Conservation (phyloP, 2,797 vertebrate genomes). For the Amphiprion clarkii region DNA sequence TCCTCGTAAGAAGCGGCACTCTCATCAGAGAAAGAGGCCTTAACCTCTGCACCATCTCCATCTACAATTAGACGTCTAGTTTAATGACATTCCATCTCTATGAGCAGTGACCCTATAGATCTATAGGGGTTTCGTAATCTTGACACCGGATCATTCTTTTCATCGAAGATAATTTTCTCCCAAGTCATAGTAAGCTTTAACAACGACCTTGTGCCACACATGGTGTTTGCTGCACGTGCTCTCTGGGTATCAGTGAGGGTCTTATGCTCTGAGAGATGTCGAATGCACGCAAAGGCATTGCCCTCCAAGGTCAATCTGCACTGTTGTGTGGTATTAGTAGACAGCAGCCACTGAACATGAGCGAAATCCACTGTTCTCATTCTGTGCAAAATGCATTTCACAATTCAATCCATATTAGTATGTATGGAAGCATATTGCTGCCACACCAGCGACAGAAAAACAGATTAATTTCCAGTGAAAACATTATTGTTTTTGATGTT, state of each 20-base stretch:
- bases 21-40: not conserved
- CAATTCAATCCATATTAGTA: not conserved
- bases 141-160: conserved; percentile 49
- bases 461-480: too few relatives aligned
- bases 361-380: not conserved
- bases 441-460: too few relatives aligned
- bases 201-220: conserved; percentile 36
- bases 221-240: conserved; percentile 37
- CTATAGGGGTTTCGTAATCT: conserved; percentile 63
- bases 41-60: conserved; percentile 20
- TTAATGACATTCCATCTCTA: conserved; percentile 42
- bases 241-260: conserved; percentile 9
- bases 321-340: conserved; percentile 11
- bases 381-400: not conserved
- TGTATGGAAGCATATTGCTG: too few relatives aligned
- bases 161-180: conserved; percentile 54
- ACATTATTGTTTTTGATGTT: too few relatives aligned
- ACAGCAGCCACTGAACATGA: not conserved
- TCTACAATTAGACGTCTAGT: conserved; percentile 22
- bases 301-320: conserved; percentile 37
- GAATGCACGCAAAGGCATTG: conserved; percentile 18
- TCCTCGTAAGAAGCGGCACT: not conserved
- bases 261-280: conserved; percentile 24
- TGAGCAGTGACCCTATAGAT: conserved; percentile 42
- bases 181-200: conserved; percentile 56